phyloP scores from a whole-genome alignment of 2,888 invertebrate genomes.

The Smittia aterrima region DNA sequence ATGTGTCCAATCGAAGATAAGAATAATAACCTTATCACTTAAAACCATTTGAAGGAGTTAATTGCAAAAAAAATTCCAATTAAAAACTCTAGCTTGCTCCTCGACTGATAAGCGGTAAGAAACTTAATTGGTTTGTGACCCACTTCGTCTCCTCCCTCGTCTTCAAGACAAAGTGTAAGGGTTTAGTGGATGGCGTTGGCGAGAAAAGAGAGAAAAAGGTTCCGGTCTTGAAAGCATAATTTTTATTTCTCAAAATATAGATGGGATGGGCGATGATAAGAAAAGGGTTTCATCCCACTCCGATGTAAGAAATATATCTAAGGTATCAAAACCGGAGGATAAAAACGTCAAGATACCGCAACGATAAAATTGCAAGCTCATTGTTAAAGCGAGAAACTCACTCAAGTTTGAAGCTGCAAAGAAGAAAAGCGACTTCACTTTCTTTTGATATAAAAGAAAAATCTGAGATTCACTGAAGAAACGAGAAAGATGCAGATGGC shows the following conservation, averaged over 20 bases:
- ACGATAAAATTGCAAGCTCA: slow-evolving; percentile 23
- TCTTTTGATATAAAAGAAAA: not conserved
- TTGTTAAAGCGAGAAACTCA: slow-evolving; percentile 5
- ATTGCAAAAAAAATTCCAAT: slow-evolving; percentile 29
- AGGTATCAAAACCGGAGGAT: slow-evolving; percentile 17
- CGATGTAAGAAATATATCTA: slow-evolving; percentile 4
- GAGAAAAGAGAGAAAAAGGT: not conserved
- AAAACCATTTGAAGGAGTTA: slow-evolving; percentile 4
- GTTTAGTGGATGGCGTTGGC: not conserved
- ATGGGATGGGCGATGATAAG: not conserved
- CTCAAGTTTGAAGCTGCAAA: not conserved
- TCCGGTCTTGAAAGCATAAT: slow-evolving; percentile 8
- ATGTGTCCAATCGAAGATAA: too few species aligned
- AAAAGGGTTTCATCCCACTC: not conserved
- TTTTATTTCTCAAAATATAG: not conserved
- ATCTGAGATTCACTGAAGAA: not conserved
- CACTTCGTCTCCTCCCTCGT: not conserved
- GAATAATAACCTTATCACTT: not conserved
- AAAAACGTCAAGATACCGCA: slow-evolving; percentile 23
- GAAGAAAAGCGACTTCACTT: not conserved
- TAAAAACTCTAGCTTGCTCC: not conserved
- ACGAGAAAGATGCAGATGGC: slow-evolving; percentile 7
- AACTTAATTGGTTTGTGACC: slow-evolving; percentile 37
- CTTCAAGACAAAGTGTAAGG: not conserved
- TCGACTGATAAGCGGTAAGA: not conserved